Evolutionary conservation across 2,113 vertebrate species (phyloP).

Genomic region (Oryzias woworae): DNA sequence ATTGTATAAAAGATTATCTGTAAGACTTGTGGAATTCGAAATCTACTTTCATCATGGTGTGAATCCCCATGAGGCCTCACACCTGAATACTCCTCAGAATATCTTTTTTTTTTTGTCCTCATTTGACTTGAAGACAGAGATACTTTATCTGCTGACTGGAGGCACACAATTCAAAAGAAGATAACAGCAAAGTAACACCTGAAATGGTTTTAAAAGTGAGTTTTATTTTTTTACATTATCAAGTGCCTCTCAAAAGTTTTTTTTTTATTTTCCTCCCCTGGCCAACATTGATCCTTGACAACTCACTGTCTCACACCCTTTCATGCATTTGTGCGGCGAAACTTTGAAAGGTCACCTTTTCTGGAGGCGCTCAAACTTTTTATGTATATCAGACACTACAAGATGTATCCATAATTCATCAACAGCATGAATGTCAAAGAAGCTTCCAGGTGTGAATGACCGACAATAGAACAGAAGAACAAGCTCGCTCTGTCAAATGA

Average conservation of each 20-base stretch:
- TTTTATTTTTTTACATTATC: neutral
- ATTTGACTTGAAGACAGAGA: neutral
- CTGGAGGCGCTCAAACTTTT: no score
- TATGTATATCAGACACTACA: no score
- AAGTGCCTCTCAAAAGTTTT: neutral
- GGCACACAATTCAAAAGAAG: neutral
- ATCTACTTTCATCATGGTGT: no score
- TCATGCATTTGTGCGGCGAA: no score
- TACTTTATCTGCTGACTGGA: neutral
- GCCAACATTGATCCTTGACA: no score
- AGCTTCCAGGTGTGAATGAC: constrained; percentile 9
- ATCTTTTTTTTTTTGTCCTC: neutral
- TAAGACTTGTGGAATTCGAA: no score
- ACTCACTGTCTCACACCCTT: no score
- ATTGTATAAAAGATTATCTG: no score
- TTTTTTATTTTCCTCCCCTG: neutral
- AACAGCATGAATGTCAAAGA: neutral
- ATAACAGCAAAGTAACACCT: neutral
- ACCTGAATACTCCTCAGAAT: neutral
- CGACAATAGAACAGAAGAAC: constrained; percentile 10
- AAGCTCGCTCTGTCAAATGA: constrained; percentile 1
- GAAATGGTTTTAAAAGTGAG: neutral
- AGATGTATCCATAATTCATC: no score
- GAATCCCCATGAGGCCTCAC: neutral
- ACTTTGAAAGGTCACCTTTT: no score